Percentiles rank a stretch among this genome's conserved stretches.
phyloP scores from a whole-genome alignment of 2,888 invertebrate species.

The Spisula solida region DNA sequence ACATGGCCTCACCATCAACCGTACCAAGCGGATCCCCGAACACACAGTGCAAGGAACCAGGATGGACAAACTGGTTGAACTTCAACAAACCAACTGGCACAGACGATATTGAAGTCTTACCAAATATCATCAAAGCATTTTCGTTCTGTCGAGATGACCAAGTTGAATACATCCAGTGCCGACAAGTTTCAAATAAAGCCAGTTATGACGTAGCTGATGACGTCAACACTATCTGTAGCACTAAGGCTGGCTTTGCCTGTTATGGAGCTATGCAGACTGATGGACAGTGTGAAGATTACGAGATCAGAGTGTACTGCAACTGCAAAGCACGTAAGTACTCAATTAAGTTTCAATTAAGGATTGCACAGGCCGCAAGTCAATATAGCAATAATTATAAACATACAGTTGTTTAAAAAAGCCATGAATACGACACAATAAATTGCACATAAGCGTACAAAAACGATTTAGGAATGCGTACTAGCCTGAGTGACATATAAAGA shows the following conservation, averaged over 20 bases:
- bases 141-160: slow-evolving; percentile 74
- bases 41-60: slow-evolving; percentile 69
- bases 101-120: slow-evolving; percentile 76
- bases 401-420: too few relatives aligned
- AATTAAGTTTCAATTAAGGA: too few relatives aligned
- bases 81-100: slow-evolving; percentile 66
- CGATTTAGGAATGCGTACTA: too few relatives aligned
- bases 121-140: slow-evolving; percentile 69
- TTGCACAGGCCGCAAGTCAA: too few relatives aligned
- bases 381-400: too few relatives aligned
- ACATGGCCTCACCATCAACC: slow-evolving; percentile 37
- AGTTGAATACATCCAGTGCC: slow-evolving; percentile 52
- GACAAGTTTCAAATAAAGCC: slow-evolving; percentile 72
- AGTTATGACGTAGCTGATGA: slow-evolving; percentile 89
- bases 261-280: slow-evolving; percentile 70
- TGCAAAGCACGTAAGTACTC: slow-evolving; percentile 60
- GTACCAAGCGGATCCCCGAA: slow-evolving; percentile 12
- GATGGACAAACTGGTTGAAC: slow-evolving; percentile 83
- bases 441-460: too few relatives aligned
- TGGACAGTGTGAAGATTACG: slow-evolving; percentile 82
- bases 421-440: too few relatives aligned
- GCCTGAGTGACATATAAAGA: too few relatives aligned
- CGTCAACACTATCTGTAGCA: slow-evolving; percentile 88
- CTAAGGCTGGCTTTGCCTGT: slow-evolving; percentile 62
- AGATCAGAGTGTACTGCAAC: slow-evolving; percentile 86